Base-by-base conservation (phyloP, 2,888 invertebrate genomes). In the Athripsodes cinereus region DNA sequence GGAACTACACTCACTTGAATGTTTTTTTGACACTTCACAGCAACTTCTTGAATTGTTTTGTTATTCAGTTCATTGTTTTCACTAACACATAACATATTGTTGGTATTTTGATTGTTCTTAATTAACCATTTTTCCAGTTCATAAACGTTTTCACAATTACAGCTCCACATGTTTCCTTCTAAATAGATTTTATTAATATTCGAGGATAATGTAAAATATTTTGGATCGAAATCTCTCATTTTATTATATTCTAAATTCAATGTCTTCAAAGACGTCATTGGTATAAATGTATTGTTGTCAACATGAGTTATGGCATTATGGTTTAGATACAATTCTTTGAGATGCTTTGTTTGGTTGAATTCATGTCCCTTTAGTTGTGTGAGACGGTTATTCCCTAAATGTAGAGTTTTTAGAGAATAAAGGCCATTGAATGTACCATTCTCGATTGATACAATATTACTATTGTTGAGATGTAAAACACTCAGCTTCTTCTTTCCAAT, bases 401-500 rank as follows among this genome's bases (percentile, higher is more conserved):
- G 88, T 58, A 91, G 78, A 59, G 87, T 81, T 69, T 84, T 83
- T 56, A 90, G 76, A 21, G 86, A 82, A 67, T 83, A 84, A 52
- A 88, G 82, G 19, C 90, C 90, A 71, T 89, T 90, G 68, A 91
- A 87, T 31, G 89, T 89, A 61, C 87, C 82, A 72, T 90, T 90
- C 69, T 87, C 86, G 61, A 91, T 81, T 13, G 81, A 80, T 44
- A 79, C 80, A 59, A 91, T 85, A 65, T 87, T 85, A 69, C 88
- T 88, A 71, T 85, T 85, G 70, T 91, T 91, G 57, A 91, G 76
- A 71, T 82, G 90, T 51, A 91, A 78, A 65, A 87, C 84, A 68
- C 87, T 84, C 63, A 91, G 76, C 69, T 88, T 87, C 71, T 89
- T 89, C 72, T 90, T 88, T 5, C 90, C 92, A 67, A 92, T 88